phyloP scores from a whole-genome alignment of 2,888 invertebrate species.

The Oscheius sp. region DNA sequence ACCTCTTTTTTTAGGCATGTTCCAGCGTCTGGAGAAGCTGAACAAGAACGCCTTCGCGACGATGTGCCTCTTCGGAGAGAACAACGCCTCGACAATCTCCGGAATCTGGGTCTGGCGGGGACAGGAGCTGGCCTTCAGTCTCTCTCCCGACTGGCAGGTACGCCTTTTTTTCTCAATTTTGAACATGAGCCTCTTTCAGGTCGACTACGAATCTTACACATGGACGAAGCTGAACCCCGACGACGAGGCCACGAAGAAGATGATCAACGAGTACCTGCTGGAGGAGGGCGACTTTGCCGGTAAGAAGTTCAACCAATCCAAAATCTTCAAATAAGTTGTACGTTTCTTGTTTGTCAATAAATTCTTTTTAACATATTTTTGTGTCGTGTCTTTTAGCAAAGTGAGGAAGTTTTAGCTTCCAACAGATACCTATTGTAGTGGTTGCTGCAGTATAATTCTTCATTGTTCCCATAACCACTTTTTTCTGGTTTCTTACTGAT shows the following conservation, averaged over 20 bases:
- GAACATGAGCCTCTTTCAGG: conserved; percentile 70
- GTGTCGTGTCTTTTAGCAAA: too few relatives aligned
- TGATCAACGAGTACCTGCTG: conserved; percentile 70
- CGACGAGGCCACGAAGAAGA: conserved; percentile 80
- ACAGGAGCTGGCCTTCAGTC: conserved; percentile 88
- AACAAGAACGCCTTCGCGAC: conserved; percentile 95
- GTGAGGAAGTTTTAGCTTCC: too few relatives aligned
- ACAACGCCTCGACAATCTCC: conserved; percentile 91
- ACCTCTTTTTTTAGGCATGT: conserved; percentile 83
- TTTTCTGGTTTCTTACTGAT: too few relatives aligned
- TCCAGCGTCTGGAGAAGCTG: conserved; percentile 96
- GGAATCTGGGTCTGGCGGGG: conserved; percentile 99
- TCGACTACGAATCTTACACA: conserved; percentile 94
- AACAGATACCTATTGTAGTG: too few relatives aligned
- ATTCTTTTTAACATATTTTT: too few relatives aligned
- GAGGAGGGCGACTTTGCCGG: conserved; percentile 84
- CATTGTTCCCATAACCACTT: too few relatives aligned
- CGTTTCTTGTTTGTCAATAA: too few relatives aligned
- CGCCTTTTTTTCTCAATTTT: conserved; percentile 18
- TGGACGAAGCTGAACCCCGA: conserved; percentile 92
- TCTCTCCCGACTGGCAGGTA: conserved; percentile 74
- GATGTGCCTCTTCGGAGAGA: conserved; percentile 89
- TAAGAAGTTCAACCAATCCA: conserved; percentile 96
- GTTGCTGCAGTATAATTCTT: too few relatives aligned
- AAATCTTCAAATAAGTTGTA: conserved; percentile 89